Base-by-base conservation (phyloP, 2,888 invertebrate genomes). In the Melinaea marsaeus region DNA sequence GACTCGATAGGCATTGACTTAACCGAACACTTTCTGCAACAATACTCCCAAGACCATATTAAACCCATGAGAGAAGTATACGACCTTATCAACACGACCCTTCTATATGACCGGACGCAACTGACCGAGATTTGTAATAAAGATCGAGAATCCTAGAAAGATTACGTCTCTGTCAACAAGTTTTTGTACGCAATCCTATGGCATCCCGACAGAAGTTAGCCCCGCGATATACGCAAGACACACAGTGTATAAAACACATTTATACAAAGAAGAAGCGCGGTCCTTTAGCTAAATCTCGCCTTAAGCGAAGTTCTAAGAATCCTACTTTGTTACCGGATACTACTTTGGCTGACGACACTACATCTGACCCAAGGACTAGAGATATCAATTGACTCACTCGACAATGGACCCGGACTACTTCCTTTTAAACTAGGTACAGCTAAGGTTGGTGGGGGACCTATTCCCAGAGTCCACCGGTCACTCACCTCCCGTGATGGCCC, bases 1-100 rank as follows among this genome's bases (percentile, higher is more conserved):
- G 73, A 76, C 57, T 69, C 70, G 0, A 2, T 70, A 57, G 71
- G 73, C 13, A 65, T 76, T 6, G 65, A 73, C 7, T 32, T 74
- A 42, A 60, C 72, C 0, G 63, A 60, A 48, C 71, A 74, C 4
- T 37, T 74, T 13, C 42, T 75, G 0, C 74, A 74, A 61, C 72
- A 73, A 37, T 74, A 75, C 45, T 45, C 59, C 1, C 59, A 63
- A 59, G 62, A 65, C 0, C 74, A 74, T 58, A 57, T 54, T 13
- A 32, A 67, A 32, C 65, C 54, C 22, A 71, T 72, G 71, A 65
- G 48, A 37, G 46, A 58, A 13, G 70, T 69, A 2, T 73, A 71
- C 35, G 62, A 72, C 0, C 47, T 69, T 3, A 67, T 74, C 13
- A 69, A 71, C n/a, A 62, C 71, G 33, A 42, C 68, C 1, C 59